These are phyloP conservation scores for Panorpa germanica DNA, from an alignment of 2,888 invertebrate species.

Conservation along the genomic window DNA sequence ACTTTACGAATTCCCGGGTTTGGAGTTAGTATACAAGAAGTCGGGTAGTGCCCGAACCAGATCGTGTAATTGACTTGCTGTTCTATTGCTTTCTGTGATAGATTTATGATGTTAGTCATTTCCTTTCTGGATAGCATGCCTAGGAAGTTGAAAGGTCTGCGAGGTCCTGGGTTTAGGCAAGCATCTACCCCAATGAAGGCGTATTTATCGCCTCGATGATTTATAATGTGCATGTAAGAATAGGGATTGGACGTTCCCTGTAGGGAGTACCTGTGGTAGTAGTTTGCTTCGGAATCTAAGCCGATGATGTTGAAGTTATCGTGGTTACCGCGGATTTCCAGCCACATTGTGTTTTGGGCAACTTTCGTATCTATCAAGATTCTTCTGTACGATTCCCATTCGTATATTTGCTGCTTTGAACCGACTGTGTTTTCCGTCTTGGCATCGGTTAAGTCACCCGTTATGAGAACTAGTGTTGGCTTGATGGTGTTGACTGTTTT, in stretches of 20 bases:
- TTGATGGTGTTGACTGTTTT: constrained; percentile 49
- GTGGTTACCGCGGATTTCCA: constrained; percentile 85
- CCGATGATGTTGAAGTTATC: too few species aligned
- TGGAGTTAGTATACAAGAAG: constrained; percentile 59
- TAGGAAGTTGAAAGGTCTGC: constrained; percentile 80
- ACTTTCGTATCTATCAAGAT: constrained; percentile 47
- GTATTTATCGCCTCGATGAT: constrained; percentile 38
- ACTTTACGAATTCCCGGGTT: constrained; percentile 30
- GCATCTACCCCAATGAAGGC: constrained; percentile 80
- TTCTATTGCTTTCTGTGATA: constrained; percentile 32
- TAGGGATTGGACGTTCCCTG: constrained; percentile 49
- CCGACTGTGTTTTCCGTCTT: constrained; percentile 60
- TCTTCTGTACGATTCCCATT: constrained; percentile 65
- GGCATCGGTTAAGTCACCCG: constrained; percentile 81
- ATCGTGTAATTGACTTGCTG: constrained; percentile 37
- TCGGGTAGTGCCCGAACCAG: constrained; percentile 85
- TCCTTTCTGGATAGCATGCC: constrained; percentile 45
- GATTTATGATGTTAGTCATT: constrained; percentile 32
- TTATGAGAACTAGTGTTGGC: constrained; percentile 58
- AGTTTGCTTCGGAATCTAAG: constrained; percentile 48
- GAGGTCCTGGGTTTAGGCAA: constrained; percentile 68
- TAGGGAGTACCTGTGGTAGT: constrained; percentile 56
- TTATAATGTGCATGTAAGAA: constrained; percentile 51
- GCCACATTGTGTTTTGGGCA: constrained; percentile 52
- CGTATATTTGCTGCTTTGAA: constrained; percentile 59